Base-by-base conservation (phyloP, 2,113 vertebrate genomes). In the Pomatorhinus ruficollis region DNA sequence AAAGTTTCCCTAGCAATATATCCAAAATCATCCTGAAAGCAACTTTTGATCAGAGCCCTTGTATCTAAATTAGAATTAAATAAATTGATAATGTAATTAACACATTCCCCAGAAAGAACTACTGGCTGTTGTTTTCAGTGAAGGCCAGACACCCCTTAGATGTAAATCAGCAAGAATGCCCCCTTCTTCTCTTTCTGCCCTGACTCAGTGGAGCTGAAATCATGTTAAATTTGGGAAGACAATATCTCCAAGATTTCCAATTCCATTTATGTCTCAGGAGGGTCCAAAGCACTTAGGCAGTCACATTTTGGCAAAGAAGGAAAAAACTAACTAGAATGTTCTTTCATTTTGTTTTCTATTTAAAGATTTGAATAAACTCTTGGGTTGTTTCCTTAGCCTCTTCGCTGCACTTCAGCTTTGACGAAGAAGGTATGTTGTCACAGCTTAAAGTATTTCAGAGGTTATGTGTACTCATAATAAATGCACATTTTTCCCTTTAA, bases 401-500 rank as follows among this genome's bases (percentile, higher is more conserved):
- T 83, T 56, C 0, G 0, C 18, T 77, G 27, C 2, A 3, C 35
- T 53, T 77, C 54, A 94, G 49, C 50, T 80, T 81, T 61, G 42
- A 30, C 66, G 54, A 93, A 77, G 50, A 66, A 60, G 0, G 0
- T 63, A 63, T 72, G 45, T 76, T 93, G 63, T 76, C 75, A 85
- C 75, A 94, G 78, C 50, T 85, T 91, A 91, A 95, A 85, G 47
- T 94, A 23, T 77, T 94, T 83, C 75, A 95, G 35, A 77, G 59
- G 45, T 87, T 79, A 85, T 50, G 45, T 79, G 77, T 68, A 89
- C 45, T 69, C 40, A 87, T 57, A 97, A 93, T 33, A 96, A 87
- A 93, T 42, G 40, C 77, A 89, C 50, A 42, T 86, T 72, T 90
- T 96, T 56, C 68, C n/a, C 85, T 95, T 94, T 95, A 80, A 88